Base-by-base conservation (phyloP, 1,140 invertebrate genomes). In the Drosophila willistoni region DNA sequence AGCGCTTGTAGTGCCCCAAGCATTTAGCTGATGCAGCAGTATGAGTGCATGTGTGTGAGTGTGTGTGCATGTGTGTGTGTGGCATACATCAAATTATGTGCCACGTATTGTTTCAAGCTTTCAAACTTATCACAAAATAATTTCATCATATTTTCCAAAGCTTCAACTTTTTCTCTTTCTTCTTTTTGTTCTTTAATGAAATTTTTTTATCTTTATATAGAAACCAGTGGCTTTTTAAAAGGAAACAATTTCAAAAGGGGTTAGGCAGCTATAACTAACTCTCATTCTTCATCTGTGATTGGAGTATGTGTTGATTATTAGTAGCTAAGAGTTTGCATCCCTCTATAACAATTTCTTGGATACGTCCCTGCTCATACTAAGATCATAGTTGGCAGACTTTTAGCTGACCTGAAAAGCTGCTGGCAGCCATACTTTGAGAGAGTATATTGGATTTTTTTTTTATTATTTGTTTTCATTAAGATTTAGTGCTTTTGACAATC, bases 41-140 rank as follows among this genome's bases (percentile, higher is more conserved):
- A 39, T 39, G 12, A 7, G 9, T 12, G 7, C 54, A 3, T 34
- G 39, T 68, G 61, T 25, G 66, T 77, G 64, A 41, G 61, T 41
- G 65, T 73, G 73, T 22, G 44, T 13, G 12, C 60, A 13, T 41
- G 55, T 65, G 76, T 41, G 72, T 78, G 68, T 51, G 66, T 71
- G 74, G 68, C 73, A 66, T 67, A 60, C 64, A 64, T 57, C 22
- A 60, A 55, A 62, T 44, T 63, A 39, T 68, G 47, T 64, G 59
- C 25, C 42, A 61, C 36, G 34, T 71, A 75, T 72, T 76, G 77
- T 81, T 79, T 75, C 55, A 65, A 68, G 68, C 67, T 29, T 60
- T 39, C 34, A 61, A 61, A 68, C 54, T 47, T 62, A 59, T 67
- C 41, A 13, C 19, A 29, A 71, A 47, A 76, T 75, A 70, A 73